These are phyloP conservation scores for Apis laboriosa DNA, from an alignment of 1,140 invertebrate genomes.

Conservation along the genomic window DNA sequence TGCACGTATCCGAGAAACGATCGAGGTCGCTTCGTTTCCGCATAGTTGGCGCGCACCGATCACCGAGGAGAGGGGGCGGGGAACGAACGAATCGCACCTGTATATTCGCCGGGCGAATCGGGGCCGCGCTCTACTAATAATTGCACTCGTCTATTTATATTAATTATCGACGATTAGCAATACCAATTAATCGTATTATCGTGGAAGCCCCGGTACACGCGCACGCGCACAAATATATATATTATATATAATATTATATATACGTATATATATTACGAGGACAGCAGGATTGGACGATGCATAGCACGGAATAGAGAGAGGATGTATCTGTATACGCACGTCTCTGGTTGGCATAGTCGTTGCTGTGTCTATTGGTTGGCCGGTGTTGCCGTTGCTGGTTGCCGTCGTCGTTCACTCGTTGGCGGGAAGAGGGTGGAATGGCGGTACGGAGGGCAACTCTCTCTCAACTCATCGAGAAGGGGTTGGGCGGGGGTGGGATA, in stretches of 20 bases:
- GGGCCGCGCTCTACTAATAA: constrained; percentile 68
- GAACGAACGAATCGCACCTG: constrained; percentile 50
- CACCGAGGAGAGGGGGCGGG: background rate
- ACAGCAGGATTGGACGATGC: background rate
- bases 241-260: no score
- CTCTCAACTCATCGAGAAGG: constrained; percentile 22
- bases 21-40: no score
- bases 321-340: no score
- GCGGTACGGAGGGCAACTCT: constrained; percentile 44
- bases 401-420: constrained; percentile 3
- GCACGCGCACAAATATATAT: background rate
- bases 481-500: constrained; percentile 41
- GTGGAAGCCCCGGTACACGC: constrained; percentile 57
- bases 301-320: background rate
- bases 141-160: constrained; percentile 81
- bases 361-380: background rate
- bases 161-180: constrained; percentile 82
- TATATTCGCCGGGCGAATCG: constrained; percentile 47
- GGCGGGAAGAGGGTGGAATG: constrained; percentile 34
- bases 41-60: no score
- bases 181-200: constrained; percentile 82
- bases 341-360: background rate
- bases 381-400: background rate
- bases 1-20: no score
- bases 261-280: background rate